Conservation (phyloP, 2,797 vertebrate genomes). For the Adrianichthys oophorus region DNA sequence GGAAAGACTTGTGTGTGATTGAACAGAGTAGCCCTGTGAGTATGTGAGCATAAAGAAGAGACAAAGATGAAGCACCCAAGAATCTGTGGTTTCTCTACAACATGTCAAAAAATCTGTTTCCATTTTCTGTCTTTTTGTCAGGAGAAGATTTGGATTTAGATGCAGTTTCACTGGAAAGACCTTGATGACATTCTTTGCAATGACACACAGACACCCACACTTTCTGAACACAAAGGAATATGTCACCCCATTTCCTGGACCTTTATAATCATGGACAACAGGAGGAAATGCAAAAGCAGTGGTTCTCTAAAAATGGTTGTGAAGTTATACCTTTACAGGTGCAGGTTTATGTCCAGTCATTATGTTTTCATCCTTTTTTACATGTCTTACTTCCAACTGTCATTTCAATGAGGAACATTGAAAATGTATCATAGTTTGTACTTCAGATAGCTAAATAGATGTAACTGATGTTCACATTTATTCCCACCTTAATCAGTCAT, state of each 20-base stretch:
- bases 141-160: no score
- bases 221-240: constrained; percentile 9
- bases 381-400: neutral
- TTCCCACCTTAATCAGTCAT: no score
- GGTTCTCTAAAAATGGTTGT: neutral
- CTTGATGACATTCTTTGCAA: constrained; percentile 25
- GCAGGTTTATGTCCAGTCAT: neutral
- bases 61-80: constrained; percentile 20
- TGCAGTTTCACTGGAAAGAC: constrained; percentile 24
- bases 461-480: no score
- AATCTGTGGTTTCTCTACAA: constrained; percentile 18
- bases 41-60: constrained; percentile 10
- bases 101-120: constrained; percentile 1
- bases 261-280: constrained; percentile 4
- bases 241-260: constrained; percentile 2
- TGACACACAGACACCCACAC: constrained; percentile 36
- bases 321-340: constrained; percentile 6
- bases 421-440: no score
- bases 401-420: no score
- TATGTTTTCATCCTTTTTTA: constrained; percentile 1
- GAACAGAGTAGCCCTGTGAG: neutral
- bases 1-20: constrained; percentile 25
- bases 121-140: no score
- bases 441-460: no score
- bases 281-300: neutral